These are phyloP conservation scores for Diorhabda carinulata DNA, from an alignment of 1,140 invertebrate species.

Conservation along the genomic window DNA sequence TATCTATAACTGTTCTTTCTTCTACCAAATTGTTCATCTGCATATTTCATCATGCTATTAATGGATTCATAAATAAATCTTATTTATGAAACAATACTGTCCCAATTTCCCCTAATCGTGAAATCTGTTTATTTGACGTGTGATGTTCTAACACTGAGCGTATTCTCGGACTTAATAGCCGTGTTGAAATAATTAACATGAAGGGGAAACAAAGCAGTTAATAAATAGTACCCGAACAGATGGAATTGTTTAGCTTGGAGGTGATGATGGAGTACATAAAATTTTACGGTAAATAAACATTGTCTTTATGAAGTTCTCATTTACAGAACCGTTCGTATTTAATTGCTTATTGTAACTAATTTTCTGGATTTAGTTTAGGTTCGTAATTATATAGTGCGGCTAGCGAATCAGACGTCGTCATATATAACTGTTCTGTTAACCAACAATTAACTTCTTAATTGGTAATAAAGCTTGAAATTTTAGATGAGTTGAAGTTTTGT, in stretches of 20 bases:
- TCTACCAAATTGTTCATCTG: too few relatives aligned
- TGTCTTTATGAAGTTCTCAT: slow-evolving; percentile 34
- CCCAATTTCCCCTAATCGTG: slow-evolving; percentile 4
- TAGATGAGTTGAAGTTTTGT: too few relatives aligned
- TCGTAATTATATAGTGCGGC: background rate
- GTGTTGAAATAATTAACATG: slow-evolving; percentile 31
- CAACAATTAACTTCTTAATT: too few relatives aligned
- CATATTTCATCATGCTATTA: too few relatives aligned
- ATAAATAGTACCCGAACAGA: slow-evolving; percentile 36
- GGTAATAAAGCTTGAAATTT: too few relatives aligned
- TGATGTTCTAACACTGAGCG: slow-evolving; percentile 10
- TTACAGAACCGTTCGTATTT: slow-evolving; percentile 20
- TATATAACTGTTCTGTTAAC: too few relatives aligned
- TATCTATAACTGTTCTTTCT: too few relatives aligned
- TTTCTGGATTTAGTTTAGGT: slow-evolving; percentile 8
- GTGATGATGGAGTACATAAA: slow-evolving; percentile 38
- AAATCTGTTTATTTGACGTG: slow-evolving; percentile 12
- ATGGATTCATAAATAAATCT: too few relatives aligned
- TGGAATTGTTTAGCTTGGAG: slow-evolving; percentile 37
- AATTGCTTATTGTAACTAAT: slow-evolving; percentile 21
- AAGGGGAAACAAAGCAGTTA: slow-evolving; percentile 36
- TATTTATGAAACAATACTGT: background rate
- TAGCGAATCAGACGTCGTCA: background rate
- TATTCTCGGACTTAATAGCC: slow-evolving; percentile 28
- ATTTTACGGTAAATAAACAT: slow-evolving; percentile 36